A percentile compares a stretch with the other conserved stretches of the same genome.
Conservation (phyloP, 2,888 invertebrate genomes). For the Megaustenia siamemsis region DNA sequence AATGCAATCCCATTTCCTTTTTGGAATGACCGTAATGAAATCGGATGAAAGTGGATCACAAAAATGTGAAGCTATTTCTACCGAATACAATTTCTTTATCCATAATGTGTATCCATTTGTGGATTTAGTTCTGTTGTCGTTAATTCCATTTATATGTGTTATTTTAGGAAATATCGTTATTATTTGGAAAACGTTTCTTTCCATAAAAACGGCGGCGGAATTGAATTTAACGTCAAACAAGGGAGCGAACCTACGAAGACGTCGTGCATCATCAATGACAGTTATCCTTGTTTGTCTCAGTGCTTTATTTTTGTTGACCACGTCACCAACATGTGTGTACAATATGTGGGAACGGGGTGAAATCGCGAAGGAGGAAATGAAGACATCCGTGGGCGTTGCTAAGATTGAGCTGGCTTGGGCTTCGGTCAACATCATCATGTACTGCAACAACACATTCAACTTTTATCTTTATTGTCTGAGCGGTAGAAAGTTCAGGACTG, state of each 20-base stretch:
- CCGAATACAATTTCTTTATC: slow-evolving; percentile 60
- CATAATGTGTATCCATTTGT: slow-evolving; percentile 67
- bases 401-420: slow-evolving; percentile 52
- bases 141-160: slow-evolving; percentile 67
- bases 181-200: slow-evolving; percentile 63
- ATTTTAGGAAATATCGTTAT: slow-evolving; percentile 70
- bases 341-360: slow-evolving; percentile 54
- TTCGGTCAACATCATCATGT: slow-evolving; percentile 55
- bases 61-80: slow-evolving; percentile 24
- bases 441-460: slow-evolving; percentile 57
- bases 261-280: slow-evolving; percentile 53
- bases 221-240: slow-evolving; percentile 40
- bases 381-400: background rate
- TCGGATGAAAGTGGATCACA: background rate
- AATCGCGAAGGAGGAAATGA: background rate
- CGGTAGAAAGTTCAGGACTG: slow-evolving; percentile 54
- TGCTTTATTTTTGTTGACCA: slow-evolving; percentile 54
- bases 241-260: slow-evolving; percentile 22
- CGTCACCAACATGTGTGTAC: slow-evolving; percentile 57
- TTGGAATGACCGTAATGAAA: slow-evolving; percentile 58
- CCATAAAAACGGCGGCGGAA: slow-evolving; percentile 53
- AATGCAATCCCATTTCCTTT: slow-evolving; percentile 63
- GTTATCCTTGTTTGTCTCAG: slow-evolving; percentile 52
- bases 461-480: slow-evolving; percentile 57
- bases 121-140: slow-evolving; percentile 66